A percentile compares a stretch with the other conserved stretches of the same genome.
Evolutionary conservation across 2,113 vertebrate species (phyloP).

Genomic region (Oophaga pumilio): DNA sequence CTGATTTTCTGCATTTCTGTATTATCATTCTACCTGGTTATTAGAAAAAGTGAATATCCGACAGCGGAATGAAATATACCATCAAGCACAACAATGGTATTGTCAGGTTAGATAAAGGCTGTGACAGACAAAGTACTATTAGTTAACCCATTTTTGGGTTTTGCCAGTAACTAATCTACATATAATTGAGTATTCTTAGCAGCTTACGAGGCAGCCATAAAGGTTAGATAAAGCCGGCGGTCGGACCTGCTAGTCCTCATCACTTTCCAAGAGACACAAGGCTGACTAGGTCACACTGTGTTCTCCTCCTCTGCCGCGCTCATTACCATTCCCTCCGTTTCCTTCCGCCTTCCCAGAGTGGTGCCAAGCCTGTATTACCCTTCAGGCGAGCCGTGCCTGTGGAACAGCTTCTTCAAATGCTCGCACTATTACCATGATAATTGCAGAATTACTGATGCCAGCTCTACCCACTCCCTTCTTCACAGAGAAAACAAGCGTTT

Average conservation of each 20-base stretch:
- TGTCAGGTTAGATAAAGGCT: neutral
- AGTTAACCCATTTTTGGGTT: neutral
- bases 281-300: neutral
- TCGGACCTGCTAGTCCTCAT: neutral
- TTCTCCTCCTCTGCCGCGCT: neutral
- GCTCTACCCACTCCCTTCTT: conserved; percentile 47
- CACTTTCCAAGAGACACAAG: neutral
- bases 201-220: neutral
- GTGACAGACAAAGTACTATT: neutral
- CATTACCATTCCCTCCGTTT: conserved; percentile 9
- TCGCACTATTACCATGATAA: conserved; percentile 37
- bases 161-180: neutral
- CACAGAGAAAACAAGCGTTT: conserved; percentile 49
- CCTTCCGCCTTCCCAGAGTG: conserved; percentile 25
- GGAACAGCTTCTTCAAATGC: conserved; percentile 48
- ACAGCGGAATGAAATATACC: neutral
- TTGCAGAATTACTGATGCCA: conserved; percentile 48
- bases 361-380: conserved; percentile 29
- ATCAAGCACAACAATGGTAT: neutral
- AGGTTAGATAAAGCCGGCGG: neutral
- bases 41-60: neutral
- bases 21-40: neutral
- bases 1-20: neutral
- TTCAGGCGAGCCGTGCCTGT: conserved; percentile 31
- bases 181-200: neutral